phyloP scores from a whole-genome alignment of 2,888 invertebrate species.

The Formica aserva region DNA sequence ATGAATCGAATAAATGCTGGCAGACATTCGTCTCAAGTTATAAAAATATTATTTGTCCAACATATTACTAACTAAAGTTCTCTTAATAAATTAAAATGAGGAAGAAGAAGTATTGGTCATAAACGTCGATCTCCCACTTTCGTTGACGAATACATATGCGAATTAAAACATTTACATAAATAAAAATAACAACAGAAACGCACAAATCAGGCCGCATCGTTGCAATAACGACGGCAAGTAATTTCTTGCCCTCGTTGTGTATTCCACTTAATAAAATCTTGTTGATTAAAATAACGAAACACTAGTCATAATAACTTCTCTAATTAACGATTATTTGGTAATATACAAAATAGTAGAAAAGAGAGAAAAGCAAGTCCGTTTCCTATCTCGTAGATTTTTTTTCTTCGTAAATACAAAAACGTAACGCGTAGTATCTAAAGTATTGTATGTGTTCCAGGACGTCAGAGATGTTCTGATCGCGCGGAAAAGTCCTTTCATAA shows the following conservation, averaged over 20 bases:
- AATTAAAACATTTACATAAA: conserved; percentile 22
- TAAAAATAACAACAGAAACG: conserved; percentile 37
- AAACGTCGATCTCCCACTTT: conserved; percentile 46
- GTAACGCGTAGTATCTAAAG: conserved; percentile 74
- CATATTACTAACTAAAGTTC: background rate
- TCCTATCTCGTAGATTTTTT: conserved; percentile 60
- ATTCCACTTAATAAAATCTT: conserved; percentile 76
- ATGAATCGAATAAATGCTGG: conserved; percentile 26
- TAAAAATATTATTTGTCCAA: conserved; percentile 29
- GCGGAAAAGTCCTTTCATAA: conserved; percentile 32
- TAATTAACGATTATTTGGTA: conserved; percentile 72
- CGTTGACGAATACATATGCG: conserved; percentile 23
- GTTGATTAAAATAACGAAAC: conserved; percentile 75
- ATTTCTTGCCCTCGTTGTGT: conserved; percentile 41
- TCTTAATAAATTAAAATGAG: background rate
- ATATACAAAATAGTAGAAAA: conserved; percentile 80
- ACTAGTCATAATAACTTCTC: conserved; percentile 72
- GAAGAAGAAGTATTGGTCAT: background rate
- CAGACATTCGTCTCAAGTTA: conserved; percentile 1
- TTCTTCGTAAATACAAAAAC: conserved; percentile 75
- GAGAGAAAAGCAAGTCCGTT: conserved; percentile 76
- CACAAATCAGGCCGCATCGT: conserved; percentile 76
- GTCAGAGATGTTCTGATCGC: conserved; percentile 46
- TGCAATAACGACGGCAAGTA: conserved; percentile 50
- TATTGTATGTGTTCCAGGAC: conserved; percentile 71